These are phyloP conservation scores for Panulirus ornatus DNA, from an alignment of 1,140 invertebrate species.

Conservation along the genomic window DNA sequence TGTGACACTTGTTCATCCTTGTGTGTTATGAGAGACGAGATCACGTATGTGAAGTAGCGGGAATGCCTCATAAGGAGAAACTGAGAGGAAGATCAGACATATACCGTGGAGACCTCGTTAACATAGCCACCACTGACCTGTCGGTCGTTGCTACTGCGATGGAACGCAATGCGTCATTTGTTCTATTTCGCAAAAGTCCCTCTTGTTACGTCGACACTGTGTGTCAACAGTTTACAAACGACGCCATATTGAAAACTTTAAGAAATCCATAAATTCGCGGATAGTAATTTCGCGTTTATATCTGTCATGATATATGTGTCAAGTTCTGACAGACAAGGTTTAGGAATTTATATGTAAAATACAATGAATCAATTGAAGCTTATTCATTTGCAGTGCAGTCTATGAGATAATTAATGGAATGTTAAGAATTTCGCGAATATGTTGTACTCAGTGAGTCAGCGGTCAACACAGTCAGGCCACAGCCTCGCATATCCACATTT, in stretches of 20 bases:
- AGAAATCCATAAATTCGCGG: background rate
- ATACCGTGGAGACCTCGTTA: background rate
- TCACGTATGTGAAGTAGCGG: background rate
- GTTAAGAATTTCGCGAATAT: constrained; percentile 47
- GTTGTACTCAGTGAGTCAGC: constrained; percentile 9
- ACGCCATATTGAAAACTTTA: constrained; percentile 47
- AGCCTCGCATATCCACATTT: constrained; percentile 27
- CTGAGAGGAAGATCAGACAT: background rate
- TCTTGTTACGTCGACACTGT: constrained; percentile 25
- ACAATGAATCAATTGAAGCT: background rate
- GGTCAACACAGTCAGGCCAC: constrained; percentile 23
- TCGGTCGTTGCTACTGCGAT: background rate
- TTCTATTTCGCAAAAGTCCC: background rate
- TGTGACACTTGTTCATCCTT: background rate
- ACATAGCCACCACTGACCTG: constrained; percentile 13
- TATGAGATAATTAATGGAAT: constrained; percentile 15
- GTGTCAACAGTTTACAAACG: constrained; percentile 63
- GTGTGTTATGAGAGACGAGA: background rate
- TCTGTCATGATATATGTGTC: no score
- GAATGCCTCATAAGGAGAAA: background rate
- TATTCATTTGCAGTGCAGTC: background rate
- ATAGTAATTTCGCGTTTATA: constrained; percentile 36
- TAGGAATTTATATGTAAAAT: background rate
- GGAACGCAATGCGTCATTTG: constrained; percentile 22
- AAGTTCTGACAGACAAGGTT: background rate